Conservation (phyloP, 2,888 invertebrate species). For the Hirtodrosophila histrioides region DNA sequence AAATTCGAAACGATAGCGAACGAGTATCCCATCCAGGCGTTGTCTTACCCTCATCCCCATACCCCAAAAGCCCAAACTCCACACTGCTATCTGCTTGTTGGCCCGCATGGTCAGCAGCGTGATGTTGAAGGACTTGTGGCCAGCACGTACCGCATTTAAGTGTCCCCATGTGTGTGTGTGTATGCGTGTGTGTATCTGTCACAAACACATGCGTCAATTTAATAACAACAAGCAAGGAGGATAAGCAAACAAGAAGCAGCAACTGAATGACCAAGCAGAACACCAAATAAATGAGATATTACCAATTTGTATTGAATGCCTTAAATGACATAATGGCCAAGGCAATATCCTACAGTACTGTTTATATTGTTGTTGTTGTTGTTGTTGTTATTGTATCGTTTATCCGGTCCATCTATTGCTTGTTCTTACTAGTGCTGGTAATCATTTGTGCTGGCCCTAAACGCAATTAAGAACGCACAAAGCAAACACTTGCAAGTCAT, state of each 20-base stretch:
- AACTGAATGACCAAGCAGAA: constrained; percentile 32
- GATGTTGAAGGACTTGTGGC: constrained; percentile 45
- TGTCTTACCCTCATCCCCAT: neutral
- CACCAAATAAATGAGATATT: constrained; percentile 75
- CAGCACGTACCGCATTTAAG: constrained; percentile 56
- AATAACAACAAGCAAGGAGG: constrained; percentile 51
- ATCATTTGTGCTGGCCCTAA: constrained; percentile 45
- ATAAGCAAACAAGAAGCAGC: constrained; percentile 26
- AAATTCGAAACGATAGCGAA: constrained; percentile 53
- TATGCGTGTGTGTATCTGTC: constrained; percentile 40
- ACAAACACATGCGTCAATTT: constrained; percentile 67
- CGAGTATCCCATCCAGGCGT: constrained; percentile 29
- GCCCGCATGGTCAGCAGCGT: constrained; percentile 39
- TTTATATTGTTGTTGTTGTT: constrained; percentile 17
- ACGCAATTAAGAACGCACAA: constrained; percentile 67
- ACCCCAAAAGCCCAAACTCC: no score
- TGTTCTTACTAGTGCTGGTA: constrained; percentile 14
- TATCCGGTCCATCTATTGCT: constrained; percentile 37
- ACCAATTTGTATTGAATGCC: constrained; percentile 77
- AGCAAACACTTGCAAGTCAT: constrained; percentile 76
- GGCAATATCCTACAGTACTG: constrained; percentile 20
- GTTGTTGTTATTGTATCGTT: constrained; percentile 19
- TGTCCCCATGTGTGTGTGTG: constrained; percentile 32
- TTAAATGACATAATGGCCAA: constrained; percentile 68
- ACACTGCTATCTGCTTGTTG: constrained; percentile 14